These are phyloP conservation scores for Anguilla anguilla DNA, from an alignment of 2,797 vertebrate species.

Conservation along the genomic window DNA sequence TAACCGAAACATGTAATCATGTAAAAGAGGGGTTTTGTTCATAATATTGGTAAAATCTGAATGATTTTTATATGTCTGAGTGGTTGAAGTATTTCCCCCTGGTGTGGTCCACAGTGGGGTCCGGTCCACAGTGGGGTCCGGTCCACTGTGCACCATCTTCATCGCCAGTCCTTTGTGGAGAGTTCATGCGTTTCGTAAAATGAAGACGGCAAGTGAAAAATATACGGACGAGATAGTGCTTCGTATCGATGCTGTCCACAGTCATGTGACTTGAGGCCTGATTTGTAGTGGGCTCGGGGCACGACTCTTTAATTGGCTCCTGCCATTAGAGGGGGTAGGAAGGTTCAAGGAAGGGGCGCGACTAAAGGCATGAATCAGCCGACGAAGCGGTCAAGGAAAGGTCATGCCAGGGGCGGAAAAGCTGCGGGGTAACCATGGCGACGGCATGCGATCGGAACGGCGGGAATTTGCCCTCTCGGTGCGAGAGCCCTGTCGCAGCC, in stretches of 20 bases:
- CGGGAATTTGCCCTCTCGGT: background rate
- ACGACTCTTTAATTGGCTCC: background rate
- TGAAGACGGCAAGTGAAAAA: no score
- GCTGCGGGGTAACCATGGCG: background rate
- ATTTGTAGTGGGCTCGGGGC: no score
- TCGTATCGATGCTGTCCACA: background rate
- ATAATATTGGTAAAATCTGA: background rate
- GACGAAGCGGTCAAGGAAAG: background rate
- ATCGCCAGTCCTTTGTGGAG: background rate
- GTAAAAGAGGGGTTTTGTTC: background rate
- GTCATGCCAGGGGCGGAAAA: background rate
- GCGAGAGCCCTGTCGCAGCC: no score
- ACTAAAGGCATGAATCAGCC: background rate
- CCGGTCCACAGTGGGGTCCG: no score
- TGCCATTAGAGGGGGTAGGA: no score
- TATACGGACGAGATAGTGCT: background rate
- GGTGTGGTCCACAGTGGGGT: no score
- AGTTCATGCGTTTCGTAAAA: background rate
- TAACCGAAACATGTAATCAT: background rate
- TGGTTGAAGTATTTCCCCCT: background rate
- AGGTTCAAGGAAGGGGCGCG: background rate
- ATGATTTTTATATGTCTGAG: background rate
- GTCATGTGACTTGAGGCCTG: background rate
- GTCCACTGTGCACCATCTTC: background rate
- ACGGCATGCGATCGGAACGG: background rate